Percentiles rank a stretch among this genome's conserved stretches.
These are phyloP conservation scores for Ophion slaviceki DNA, from an alignment of 2,888 invertebrate genomes.

Conservation along the genomic window DNA sequence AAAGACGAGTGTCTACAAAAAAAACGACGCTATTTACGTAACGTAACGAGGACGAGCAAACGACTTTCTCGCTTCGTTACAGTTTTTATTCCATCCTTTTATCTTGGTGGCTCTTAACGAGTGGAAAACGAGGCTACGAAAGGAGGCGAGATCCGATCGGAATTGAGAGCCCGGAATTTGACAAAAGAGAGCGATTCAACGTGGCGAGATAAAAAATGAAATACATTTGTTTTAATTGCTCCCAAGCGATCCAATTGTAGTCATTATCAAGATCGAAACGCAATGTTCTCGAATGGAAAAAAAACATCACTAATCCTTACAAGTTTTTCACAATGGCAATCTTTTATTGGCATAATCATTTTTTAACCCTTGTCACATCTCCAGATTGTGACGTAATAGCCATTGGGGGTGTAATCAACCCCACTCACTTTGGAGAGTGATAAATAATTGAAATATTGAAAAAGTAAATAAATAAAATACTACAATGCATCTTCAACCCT, in stretches of 20 bases:
- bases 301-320: not conserved
- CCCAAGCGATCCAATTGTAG: not conserved
- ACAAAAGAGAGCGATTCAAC: not conserved
- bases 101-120: conserved; percentile 2
- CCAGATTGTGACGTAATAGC: not conserved
- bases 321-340: too few relatives aligned
- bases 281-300: not conserved
- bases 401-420: too few relatives aligned
- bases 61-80: conserved; percentile 16
- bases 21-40: conserved; percentile 17
- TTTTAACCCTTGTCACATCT: too few relatives aligned
- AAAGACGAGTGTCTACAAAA: too few relatives aligned
- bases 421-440: too few relatives aligned
- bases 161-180: not conserved
- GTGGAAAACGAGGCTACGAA: conserved; percentile 26
- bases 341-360: too few relatives aligned
- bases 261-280: not conserved
- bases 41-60: conserved; percentile 24
- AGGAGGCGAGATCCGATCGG: not conserved
- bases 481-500: too few relatives aligned
- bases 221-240: not conserved
- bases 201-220: not conserved
- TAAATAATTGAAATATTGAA: not conserved
- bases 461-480: too few relatives aligned
- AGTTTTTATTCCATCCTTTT: conserved; percentile 11